phyloP scores from a whole-genome alignment of 2,888 invertebrate species.

The Rhamnusium bicolor region DNA sequence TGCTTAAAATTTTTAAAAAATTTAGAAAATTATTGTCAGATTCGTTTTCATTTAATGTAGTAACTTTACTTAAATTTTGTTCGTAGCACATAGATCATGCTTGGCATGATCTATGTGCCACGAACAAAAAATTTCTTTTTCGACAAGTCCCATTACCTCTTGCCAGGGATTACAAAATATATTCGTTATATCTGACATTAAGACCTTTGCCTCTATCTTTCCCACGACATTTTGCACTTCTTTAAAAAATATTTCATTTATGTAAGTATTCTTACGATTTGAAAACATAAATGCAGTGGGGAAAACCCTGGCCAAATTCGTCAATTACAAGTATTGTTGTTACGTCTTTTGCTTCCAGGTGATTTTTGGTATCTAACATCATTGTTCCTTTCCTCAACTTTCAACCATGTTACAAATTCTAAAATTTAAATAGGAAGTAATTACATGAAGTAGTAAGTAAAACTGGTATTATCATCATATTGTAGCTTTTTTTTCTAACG shows the following conservation, averaged over 20 bases:
- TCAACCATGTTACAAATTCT: no score
- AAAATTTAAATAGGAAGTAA: no score
- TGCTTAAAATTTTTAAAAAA: background rate
- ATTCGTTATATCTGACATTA: conserved; percentile 52
- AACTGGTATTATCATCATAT: no score
- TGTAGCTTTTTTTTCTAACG: no score
- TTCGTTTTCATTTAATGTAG: background rate
- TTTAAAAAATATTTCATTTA: background rate
- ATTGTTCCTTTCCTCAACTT: no score
- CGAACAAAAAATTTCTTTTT: conserved; percentile 45
- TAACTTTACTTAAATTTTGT: background rate
- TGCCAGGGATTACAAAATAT: conserved; percentile 52
- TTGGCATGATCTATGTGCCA: conserved; percentile 48
- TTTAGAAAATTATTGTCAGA: background rate
- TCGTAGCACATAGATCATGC: no score
- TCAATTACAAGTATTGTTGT: background rate
- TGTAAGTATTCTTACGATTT: background rate
- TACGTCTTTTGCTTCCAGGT: no score
- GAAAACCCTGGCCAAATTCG: background rate
- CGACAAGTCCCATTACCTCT: conserved; percentile 42
- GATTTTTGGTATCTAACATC: no score
- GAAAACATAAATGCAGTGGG: background rate
- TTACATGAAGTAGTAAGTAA: no score
- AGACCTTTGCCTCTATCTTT: conserved; percentile 33
- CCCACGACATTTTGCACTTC: conserved; percentile 29